These are phyloP conservation scores for Xiphophorus maculatus DNA, from an alignment of 2,113 vertebrate species.

Conservation along the genomic window DNA sequence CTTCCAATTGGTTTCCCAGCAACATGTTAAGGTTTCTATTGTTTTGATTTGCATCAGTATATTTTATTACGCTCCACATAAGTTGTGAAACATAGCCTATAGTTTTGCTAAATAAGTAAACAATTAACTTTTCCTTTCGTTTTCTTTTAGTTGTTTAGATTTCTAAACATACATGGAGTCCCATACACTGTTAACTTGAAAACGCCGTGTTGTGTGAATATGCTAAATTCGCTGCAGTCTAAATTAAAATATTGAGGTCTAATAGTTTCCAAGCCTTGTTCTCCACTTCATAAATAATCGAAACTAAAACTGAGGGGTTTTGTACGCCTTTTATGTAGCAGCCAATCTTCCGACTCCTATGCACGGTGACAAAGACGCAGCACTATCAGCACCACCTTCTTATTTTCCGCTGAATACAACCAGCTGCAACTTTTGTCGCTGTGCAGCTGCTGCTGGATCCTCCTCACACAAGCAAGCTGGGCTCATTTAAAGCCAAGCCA, in stretches of 20 bases:
- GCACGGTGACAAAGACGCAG: constrained; percentile 26
- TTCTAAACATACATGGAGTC: not conserved
- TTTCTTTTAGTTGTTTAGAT: too few species aligned
- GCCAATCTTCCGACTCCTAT: not conserved
- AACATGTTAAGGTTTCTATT: not conserved
- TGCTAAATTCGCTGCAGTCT: not conserved
- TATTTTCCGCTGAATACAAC: constrained; percentile 28
- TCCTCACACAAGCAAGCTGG: constrained; percentile 13
- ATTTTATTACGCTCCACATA: not conserved
- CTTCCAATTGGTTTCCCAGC: too few species aligned
- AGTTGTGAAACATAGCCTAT: not conserved
- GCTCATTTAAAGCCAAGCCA: constrained; percentile 38
- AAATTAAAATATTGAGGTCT: too few species aligned
- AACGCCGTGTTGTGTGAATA: not conserved
- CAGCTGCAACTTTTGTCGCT: constrained; percentile 65
- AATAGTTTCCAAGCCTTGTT: too few species aligned
- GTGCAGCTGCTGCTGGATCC: constrained; percentile 46
- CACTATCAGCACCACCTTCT: constrained; percentile 13
- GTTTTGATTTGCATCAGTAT: not conserved
- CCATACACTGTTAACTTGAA: not conserved
- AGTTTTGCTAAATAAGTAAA: too few species aligned
- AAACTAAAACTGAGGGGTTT: not conserved
- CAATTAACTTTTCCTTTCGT: too few species aligned
- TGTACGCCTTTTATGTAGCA: not conserved
- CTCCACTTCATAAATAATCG: too few species aligned